A percentile compares a stretch with the other conserved stretches of the same genome.
phyloP scores from a whole-genome alignment of 2,888 invertebrate species.

The Hemithea aestivaria region DNA sequence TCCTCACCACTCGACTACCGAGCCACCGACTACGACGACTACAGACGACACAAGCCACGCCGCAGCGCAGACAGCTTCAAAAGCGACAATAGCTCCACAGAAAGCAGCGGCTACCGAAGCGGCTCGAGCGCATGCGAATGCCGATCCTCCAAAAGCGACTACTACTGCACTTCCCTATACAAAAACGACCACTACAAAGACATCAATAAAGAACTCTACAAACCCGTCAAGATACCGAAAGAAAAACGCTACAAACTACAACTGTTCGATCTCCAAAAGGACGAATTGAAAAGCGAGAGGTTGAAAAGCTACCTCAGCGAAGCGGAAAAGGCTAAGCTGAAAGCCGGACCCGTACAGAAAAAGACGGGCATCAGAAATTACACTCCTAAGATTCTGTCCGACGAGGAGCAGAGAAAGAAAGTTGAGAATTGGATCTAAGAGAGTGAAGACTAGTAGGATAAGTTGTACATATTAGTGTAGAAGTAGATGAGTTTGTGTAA shows the following conservation, averaged over 20 bases:
- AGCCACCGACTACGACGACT: slow-evolving; percentile 44
- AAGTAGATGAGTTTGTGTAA: slow-evolving; percentile 63
- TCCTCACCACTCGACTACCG: slow-evolving; percentile 42
- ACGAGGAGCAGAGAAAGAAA: slow-evolving; percentile 75
- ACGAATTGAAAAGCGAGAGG: slow-evolving; percentile 54
- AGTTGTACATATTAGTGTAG: slow-evolving; percentile 70
- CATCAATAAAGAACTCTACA: slow-evolving; percentile 69
- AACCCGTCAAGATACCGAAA: slow-evolving; percentile 72
- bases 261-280: slow-evolving; percentile 60
- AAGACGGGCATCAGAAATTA: slow-evolving; percentile 84
- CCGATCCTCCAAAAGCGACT: slow-evolving; percentile 62
- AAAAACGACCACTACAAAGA: slow-evolving; percentile 75
- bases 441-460: slow-evolving; percentile 63
- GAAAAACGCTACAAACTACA: slow-evolving; percentile 69
- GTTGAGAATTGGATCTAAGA: slow-evolving; percentile 83
- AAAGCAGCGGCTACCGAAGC: slow-evolving; percentile 71
- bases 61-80: slow-evolving; percentile 66
- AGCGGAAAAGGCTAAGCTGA: slow-evolving; percentile 68
- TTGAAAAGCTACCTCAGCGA: slow-evolving; percentile 61
- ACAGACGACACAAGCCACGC: slow-evolving; percentile 58
- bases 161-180: slow-evolving; percentile 69
- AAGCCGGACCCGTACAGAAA: slow-evolving; percentile 57
- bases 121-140: slow-evolving; percentile 69
- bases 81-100: slow-evolving; percentile 66
- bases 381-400: slow-evolving; percentile 83